Conservation (phyloP, 2,888 invertebrate genomes). For the Caenorhabditis sp. region DNA sequence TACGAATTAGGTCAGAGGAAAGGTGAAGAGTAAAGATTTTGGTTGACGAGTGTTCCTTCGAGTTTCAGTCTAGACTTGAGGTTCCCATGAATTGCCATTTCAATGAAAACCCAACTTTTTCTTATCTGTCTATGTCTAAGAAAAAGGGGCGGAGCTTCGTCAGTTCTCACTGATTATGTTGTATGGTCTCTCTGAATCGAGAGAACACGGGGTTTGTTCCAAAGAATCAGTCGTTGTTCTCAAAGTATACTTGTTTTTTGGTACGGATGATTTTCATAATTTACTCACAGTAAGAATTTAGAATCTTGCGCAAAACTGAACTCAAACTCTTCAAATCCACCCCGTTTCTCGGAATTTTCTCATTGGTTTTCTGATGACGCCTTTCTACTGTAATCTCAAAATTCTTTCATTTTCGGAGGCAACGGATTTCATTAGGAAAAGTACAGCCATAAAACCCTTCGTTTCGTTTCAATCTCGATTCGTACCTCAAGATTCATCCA, state of each 20-base stretch:
- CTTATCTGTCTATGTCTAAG: neutral
- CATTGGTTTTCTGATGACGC: neutral
- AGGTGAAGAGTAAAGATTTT: neutral
- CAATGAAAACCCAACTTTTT: neutral
- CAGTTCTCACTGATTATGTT: too few species aligned
- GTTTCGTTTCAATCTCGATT: neutral
- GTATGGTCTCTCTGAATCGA: too few species aligned
- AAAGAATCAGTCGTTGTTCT: too few species aligned
- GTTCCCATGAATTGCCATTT: neutral
- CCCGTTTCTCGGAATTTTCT: neutral
- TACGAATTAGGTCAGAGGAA: slow-evolving; percentile 13
- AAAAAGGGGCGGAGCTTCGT: too few species aligned
- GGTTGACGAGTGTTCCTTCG: neutral
- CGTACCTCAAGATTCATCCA: slow-evolving; percentile 6
- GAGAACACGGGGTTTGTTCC: too few species aligned
- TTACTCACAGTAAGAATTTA: too few species aligned
- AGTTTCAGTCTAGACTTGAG: too few species aligned
- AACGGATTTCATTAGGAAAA: slow-evolving; percentile 24
- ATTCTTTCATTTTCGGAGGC: neutral
- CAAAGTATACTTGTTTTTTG: too few species aligned
- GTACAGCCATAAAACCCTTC: slow-evolving; percentile 7
- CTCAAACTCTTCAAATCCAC: neutral
- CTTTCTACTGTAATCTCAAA: neutral
- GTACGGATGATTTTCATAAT: too few species aligned
- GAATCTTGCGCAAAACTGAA: too few species aligned